phyloP scores from a whole-genome alignment of 2,888 invertebrate genomes.

The Vanessa cardui region DNA sequence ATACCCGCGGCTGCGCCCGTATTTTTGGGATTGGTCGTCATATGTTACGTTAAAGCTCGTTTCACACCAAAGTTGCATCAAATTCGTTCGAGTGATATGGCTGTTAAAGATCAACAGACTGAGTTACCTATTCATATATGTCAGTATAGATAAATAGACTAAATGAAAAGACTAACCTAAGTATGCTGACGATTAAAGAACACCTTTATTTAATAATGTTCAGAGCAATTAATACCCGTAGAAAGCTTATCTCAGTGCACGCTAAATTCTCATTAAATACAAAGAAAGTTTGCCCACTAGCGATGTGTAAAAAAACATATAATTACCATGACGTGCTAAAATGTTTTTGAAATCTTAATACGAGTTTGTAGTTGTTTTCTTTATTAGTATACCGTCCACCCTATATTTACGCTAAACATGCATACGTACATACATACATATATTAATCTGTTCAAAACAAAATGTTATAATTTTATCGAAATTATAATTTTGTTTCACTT shows the following conservation, averaged over 20 bases:
- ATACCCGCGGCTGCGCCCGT: too few species aligned
- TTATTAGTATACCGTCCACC: slow-evolving; percentile 20
- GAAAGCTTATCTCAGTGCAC: slow-evolving; percentile 42
- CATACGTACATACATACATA: not conserved
- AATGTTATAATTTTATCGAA: too few species aligned
- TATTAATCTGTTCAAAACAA: too few species aligned
- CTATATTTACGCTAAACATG: slow-evolving; percentile 22
- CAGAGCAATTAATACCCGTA: slow-evolving; percentile 11
- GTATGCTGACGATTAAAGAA: not conserved
- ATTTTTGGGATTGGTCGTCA: too few species aligned
- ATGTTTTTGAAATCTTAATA: slow-evolving; percentile 45
- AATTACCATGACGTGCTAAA: slow-evolving; percentile 37
- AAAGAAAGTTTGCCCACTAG: slow-evolving; percentile 44
- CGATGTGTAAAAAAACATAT: slow-evolving; percentile 43
- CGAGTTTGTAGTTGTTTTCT: slow-evolving; percentile 36
- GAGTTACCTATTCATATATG: too few species aligned
- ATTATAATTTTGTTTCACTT: too few species aligned
- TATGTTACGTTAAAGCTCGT: too few species aligned
- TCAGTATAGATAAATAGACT: too few species aligned
- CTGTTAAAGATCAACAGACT: too few species aligned
- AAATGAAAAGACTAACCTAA: too few species aligned
- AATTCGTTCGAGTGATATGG: too few species aligned
- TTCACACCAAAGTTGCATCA: too few species aligned
- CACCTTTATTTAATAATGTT: slow-evolving; percentile 10
- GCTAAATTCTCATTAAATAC: slow-evolving; percentile 55